Base-by-base conservation (phyloP, 2,888 invertebrate genomes). In the Chydorus sphaericus region DNA sequence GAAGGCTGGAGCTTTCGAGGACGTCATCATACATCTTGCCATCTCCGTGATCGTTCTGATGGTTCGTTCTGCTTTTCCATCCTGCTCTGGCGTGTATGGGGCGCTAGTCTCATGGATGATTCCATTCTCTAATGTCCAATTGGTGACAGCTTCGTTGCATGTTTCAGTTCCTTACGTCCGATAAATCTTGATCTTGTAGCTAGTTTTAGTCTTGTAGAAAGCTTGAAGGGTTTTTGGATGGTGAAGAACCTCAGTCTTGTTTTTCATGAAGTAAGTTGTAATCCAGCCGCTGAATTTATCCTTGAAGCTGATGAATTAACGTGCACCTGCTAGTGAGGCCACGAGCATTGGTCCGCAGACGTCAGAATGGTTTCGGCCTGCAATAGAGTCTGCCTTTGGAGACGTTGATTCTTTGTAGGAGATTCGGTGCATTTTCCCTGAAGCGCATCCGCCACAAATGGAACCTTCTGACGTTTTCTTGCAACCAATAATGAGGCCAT, bases 281-380 rank as follows among this genome's bases (percentile, higher is more conserved):
- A 44, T 26, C 44, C 44, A 44, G 8, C 44, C 44, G 28, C 44
- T 44, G 7, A 44, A 44, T 44, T 44, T n/a, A 26, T 44, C 44
- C n/a, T 44, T 44, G 20, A 44, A 44, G 14, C 23, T 14, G 20
- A 44, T 28, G 28, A 44, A 44, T 1, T 16, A 44, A 26, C 44
- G 23, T 44, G 44, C 26, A 16, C 44, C 26, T 44, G 26, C 23
- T 26, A 44, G 23, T 28, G 23, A 44, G 11, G 44, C 44, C 11
- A 16, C 14, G 23, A 14, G 28, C 44, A 44, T 23, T 10, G 44
- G 44, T 10, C 44, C 44, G 28, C 44, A 44, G 4, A 44, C 44
- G 18, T 44, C 26, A 5, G 44, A 14, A 23, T 44, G 44, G 14
- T 26, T 23, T 14, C 44, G 44, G 23, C 44, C 44, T 2, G n/a